Conservation (phyloP, 2,113 vertebrate species). For the Syrrhaptes paradoxus region DNA sequence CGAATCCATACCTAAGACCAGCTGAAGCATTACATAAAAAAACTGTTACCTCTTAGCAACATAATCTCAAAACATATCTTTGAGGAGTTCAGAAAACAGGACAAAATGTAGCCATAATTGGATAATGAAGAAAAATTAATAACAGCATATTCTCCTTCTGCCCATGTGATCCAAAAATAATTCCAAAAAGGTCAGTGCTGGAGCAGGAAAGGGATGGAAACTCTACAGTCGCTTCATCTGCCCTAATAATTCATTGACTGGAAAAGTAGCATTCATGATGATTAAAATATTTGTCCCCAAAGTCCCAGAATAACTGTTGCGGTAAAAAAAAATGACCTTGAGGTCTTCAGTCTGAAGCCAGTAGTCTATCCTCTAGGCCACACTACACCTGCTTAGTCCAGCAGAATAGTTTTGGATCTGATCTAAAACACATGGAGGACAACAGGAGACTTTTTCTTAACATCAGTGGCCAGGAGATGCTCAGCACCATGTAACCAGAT, state of each 20-base stretch:
- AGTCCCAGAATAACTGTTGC: not conserved
- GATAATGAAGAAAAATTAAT: not conserved
- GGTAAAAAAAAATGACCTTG: not conserved
- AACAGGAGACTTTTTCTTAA: not conserved
- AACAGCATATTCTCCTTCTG: not conserved
- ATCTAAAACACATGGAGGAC: not conserved
- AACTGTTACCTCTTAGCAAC: rapidly evolving
- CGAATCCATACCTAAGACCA: not conserved
- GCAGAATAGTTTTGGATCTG: rapidly evolving
- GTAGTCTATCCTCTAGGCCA: not conserved
- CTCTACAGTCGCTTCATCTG: not conserved
- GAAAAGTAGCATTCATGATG: not conserved
- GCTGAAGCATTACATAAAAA: not conserved
- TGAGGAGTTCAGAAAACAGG: not conserved
- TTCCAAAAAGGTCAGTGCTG: not conserved
- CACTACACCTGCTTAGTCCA: not conserved
- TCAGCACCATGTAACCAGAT: not conserved
- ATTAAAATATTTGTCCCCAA: not conserved
- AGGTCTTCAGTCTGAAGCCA: not conserved
- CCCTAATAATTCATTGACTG: not conserved
- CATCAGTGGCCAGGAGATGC: not conserved
- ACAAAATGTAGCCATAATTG: not conserved
- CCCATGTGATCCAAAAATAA: not conserved
- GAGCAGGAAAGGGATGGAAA: not conserved
- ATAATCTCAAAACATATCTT: not conserved